These are phyloP conservation scores for Sarcophaga carnaria DNA, from an alignment of 2,888 invertebrate genomes.

Conservation along the genomic window DNA sequence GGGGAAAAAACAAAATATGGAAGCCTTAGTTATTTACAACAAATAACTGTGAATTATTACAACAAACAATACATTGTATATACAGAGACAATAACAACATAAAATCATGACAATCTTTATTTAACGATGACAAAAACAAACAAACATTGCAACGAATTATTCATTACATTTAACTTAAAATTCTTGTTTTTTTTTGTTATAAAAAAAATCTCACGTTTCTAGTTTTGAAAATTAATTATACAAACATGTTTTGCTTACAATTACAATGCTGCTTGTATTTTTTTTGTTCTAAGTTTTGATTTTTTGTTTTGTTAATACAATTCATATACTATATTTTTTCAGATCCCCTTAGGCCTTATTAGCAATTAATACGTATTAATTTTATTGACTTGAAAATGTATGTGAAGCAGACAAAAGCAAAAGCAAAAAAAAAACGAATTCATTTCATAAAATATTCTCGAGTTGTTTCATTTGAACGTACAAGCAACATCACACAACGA, in stretches of 20 bases:
- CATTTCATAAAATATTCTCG: background rate
- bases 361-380: slow-evolving; percentile 50
- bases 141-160: background rate
- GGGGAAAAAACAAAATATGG: background rate
- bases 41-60: background rate
- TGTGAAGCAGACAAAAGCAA: background rate
- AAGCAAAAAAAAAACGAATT: background rate
- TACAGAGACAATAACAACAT: background rate
- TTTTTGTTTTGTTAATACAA: background rate
- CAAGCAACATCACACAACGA: slow-evolving; percentile 7
- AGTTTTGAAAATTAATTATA: slow-evolving; percentile 51
- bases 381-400: slow-evolving; percentile 12
- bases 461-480: background rate
- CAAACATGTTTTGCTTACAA: slow-evolving; percentile 45
- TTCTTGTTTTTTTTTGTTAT: slow-evolving; percentile 3
- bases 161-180: background rate
- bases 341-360: slow-evolving; percentile 41
- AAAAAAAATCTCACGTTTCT: slow-evolving; percentile 46
- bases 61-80: background rate
- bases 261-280: background rate
- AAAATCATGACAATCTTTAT: background rate
- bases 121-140: background rate
- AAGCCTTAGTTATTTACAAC: background rate
- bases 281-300: too few species aligned
- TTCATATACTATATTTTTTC: background rate